Base-by-base conservation (phyloP, 2,888 invertebrate genomes). In the Netelia virgata region DNA sequence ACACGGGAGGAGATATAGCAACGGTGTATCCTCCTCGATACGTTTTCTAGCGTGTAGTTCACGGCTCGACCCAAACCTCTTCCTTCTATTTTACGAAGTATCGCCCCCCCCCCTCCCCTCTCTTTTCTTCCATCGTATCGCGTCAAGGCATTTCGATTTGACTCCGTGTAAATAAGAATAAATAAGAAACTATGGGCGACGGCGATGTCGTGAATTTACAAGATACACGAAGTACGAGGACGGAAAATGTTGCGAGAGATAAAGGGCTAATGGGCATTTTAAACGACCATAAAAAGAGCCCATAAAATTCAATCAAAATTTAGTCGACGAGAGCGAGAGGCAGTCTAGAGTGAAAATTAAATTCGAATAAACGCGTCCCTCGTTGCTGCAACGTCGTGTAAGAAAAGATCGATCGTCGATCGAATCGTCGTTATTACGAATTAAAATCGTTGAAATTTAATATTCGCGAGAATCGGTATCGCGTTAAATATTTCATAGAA, bases 161-260 rank as follows among this genome's bases (percentile, higher is more conserved):
- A 70, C 72, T 72, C 63, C 23, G 75, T 75, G 82, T 85, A 82
- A 85, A 85, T 76, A 79, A 85, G 75, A 41, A 85, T 85, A 82
- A 85, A 85, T 76, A 79, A 85, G 75, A 41, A 85, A 82, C 72
- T 85, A 82, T 53, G 75, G 43, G 70, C 47, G 75, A 57, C 8
- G 57, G 6, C 28, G 57, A 10, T 61, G 28, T 69, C 78, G 43
- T 72, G 77, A 85, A 79, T 79, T 66, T 8, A 8, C 81, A 47
- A 50, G 72, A 79, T 63, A 61, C 61, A 72, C 28, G 43, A 18
- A 43, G 66, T 47, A 23, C 55, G 55, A 53, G 68, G 64, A 53
- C 53, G 72, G 66, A 63, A 70, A 76, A 82, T 63, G 64, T 70
- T 66, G 18, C 43, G 59, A 36, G 69, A 81, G 82, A 82, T 84